Percentiles rank a stretch among this genome's conserved stretches.
Evolutionary conservation across 2,797 vertebrate species (phyloP).

Genomic region (Myiotriccus ornatus): DNA sequence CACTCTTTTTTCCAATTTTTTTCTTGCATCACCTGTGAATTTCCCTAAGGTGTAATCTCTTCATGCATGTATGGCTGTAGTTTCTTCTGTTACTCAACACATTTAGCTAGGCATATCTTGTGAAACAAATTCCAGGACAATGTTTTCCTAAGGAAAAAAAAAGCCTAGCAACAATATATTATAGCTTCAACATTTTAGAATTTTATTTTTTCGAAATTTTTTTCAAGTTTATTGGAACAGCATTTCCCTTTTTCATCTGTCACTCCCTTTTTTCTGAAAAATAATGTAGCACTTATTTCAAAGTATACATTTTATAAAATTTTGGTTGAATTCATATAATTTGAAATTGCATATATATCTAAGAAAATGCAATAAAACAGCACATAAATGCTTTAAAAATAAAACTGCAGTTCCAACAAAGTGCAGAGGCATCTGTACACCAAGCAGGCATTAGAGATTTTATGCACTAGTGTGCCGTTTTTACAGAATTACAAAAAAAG

Average conservation of each 20-base stretch:
- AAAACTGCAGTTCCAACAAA: background rate
- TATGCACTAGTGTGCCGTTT: fast-evolving
- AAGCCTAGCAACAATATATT: background rate
- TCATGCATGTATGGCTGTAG: background rate
- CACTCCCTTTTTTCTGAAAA: background rate
- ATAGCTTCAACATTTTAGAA: background rate
- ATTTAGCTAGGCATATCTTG: background rate
- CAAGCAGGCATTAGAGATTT: background rate
- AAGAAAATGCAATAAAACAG: background rate
- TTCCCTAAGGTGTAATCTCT: background rate
- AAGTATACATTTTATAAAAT: background rate
- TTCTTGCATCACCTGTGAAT: background rate
- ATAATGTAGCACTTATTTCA: background rate
- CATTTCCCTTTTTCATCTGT: background rate
- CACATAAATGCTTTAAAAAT: background rate
- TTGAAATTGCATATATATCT: background rate
- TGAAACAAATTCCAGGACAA: background rate
- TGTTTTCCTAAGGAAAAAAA: background rate
- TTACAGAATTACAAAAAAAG: background rate
- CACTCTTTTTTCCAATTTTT: background rate
- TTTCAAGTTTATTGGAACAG: background rate
- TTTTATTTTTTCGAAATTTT: background rate
- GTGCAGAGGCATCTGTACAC: background rate
- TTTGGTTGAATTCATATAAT: background rate
- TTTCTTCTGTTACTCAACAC: background rate